Evolutionary conservation across 2,113 vertebrate genomes (phyloP), one percentile per base, ranked within the genome.

Genomic region (Ammodytes marinus): DNA sequence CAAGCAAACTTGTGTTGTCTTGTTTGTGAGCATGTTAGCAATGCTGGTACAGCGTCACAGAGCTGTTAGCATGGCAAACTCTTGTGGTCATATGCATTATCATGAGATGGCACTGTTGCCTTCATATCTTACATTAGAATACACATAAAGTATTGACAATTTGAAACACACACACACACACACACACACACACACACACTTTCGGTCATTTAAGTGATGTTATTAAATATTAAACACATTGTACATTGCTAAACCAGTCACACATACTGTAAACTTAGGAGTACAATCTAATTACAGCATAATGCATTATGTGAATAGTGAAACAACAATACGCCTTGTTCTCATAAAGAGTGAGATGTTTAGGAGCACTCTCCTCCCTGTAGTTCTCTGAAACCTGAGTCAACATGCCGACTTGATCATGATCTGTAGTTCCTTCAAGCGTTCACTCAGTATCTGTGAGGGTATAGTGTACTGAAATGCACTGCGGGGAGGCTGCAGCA

Each of bases 381-480:
- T 35, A 17, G 17, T 46, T 9, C 46, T 52, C 43, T 42, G 35
- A 19, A 40, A 27, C 40, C 19, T 67, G 45, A 69, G 45, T 54
- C 42, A 68, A 65, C 57, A 59, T 65, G 45, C 11, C 6, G 42
- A 61, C 46, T 54, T 74, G 27, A 69, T 71, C 43, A 47, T 59
- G 69, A 80, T 74, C 72, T 87, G 74, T 69, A 39, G 55, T 69
- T 73, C 50, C 72, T 40, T 74, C 78, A 81, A 60, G 77, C 47
- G 19, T 69, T 84, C 35, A 15, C 60, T 60, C 46, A 5, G 6
- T 59, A 67, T 82, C 57, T 64, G 61, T 76, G 27, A 8, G 13
- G 45, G 77, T 74, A 72, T 5, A 37, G 57, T 67, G 68, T 47
- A 66, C 15, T 46, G 61, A 43, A 83, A 81, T 60, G 13, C 74